A percentile compares a stretch with the other conserved stretches of the same genome.
Evolutionary conservation across 2,888 invertebrate species (phyloP).

Genomic region (Chydorus sphaericus): DNA sequence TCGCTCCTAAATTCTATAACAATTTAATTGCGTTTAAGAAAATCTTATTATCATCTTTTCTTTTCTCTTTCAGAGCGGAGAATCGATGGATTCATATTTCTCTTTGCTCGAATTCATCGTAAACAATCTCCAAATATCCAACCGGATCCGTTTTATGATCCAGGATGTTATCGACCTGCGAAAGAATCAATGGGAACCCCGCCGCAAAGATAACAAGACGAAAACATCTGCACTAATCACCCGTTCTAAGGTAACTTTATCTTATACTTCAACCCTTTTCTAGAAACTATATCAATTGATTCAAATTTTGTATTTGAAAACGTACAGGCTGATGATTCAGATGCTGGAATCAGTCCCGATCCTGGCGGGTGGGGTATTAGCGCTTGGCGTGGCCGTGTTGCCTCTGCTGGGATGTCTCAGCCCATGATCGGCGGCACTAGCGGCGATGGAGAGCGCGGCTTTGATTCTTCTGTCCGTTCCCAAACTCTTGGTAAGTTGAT

Average conservation of each 20-base stretch:
- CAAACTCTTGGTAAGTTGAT: neutral
- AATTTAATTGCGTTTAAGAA: too few species aligned
- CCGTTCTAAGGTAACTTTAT: too few species aligned
- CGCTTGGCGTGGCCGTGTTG: neutral
- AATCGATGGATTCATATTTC: constrained; percentile 16
- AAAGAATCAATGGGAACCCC: constrained; percentile 65
- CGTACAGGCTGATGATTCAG: too few species aligned
- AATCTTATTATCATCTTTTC: neutral
- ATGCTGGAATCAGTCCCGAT: too few species aligned
- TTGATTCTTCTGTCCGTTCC: neutral
- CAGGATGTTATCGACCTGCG: constrained; percentile 84
- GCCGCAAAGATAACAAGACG: constrained; percentile 72
- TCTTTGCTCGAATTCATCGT: neutral
- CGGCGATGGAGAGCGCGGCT: neutral
- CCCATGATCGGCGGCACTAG: neutral
- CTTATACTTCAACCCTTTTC: too few species aligned
- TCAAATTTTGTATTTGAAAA: too few species aligned
- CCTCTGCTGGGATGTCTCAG: neutral
- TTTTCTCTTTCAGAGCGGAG: too few species aligned
- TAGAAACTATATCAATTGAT: too few species aligned
- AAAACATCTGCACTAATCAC: constrained; percentile 90
- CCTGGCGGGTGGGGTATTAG: neutral
- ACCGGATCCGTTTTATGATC: constrained; percentile 50
- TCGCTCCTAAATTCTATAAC: too few species aligned
- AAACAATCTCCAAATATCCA: constrained; percentile 26